These are phyloP conservation scores for Mamestra brassicae DNA, from an alignment of 2,888 invertebrate genomes.

Conservation along the genomic window DNA sequence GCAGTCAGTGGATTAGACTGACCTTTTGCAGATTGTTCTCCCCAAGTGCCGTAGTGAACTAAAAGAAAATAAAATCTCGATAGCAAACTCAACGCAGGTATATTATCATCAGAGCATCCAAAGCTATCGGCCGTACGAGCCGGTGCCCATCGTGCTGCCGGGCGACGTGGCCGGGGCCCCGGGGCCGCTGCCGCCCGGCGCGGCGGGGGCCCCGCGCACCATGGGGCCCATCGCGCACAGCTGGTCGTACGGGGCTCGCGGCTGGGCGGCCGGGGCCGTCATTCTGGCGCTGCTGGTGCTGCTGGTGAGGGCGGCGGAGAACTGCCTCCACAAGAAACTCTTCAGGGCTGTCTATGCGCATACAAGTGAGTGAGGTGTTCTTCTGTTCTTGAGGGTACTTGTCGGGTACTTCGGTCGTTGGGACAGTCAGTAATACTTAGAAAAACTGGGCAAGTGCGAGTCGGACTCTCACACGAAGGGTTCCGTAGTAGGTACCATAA, in stretches of 20 bases:
- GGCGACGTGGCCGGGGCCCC: constrained; percentile 1
- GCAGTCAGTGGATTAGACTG: background rate
- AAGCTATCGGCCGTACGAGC: constrained; percentile 53
- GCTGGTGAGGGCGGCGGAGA: constrained; percentile 76
- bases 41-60: background rate
- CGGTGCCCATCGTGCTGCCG: constrained; percentile 53
- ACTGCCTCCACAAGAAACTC: constrained; percentile 73
- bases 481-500: too few species aligned
- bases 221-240: constrained; percentile 11
- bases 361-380: constrained; percentile 65
- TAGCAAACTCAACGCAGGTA: constrained; percentile 26
- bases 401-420: too few species aligned
- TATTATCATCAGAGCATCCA: constrained; percentile 37
- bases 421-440: too few species aligned
- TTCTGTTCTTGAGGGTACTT: background rate
- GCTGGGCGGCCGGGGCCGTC: constrained; percentile 77
- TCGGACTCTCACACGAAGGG: too few species aligned
- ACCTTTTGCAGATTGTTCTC: background rate
- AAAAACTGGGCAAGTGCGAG: too few species aligned
- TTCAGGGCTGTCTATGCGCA: constrained; percentile 62
- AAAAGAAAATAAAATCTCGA: constrained; percentile 11
- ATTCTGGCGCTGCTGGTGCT: constrained; percentile 76
- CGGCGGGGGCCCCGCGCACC: constrained; percentile 10
- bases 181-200: background rate
- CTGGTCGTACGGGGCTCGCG: constrained; percentile 54